These are phyloP conservation scores for Lasioglossum vierecki DNA, from an alignment of 2,888 invertebrate species.

Conservation along the genomic window DNA sequence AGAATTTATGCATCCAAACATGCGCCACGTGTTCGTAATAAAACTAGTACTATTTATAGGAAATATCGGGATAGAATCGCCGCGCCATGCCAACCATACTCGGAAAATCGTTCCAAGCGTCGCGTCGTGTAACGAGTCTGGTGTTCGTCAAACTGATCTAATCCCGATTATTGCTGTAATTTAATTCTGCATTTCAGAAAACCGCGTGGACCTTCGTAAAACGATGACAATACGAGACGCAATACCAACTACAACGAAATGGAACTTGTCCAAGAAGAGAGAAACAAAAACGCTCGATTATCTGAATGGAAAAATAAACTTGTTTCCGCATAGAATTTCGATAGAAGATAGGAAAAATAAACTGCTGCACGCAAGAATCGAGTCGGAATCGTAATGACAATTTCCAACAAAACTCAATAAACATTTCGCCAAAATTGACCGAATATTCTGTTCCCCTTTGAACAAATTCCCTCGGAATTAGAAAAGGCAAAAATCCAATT, in stretches of 20 bases:
- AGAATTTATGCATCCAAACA: constrained; percentile 61
- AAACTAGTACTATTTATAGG: constrained; percentile 67
- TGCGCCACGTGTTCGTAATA: constrained; percentile 61
- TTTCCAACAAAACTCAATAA: too few species aligned
- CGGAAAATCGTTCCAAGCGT: background rate
- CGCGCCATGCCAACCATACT: background rate
- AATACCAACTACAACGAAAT: background rate
- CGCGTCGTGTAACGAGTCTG: background rate
- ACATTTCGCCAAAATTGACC: background rate
- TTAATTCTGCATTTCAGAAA: background rate
- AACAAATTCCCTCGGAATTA: background rate
- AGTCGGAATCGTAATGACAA: background rate
- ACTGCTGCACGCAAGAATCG: background rate
- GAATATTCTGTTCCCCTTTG: background rate
- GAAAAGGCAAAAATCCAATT: background rate
- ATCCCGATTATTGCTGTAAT: background rate
- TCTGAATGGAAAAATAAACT: background rate
- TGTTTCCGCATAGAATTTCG: background rate
- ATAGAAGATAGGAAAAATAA: background rate
- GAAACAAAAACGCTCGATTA: background rate
- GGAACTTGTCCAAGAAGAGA: background rate
- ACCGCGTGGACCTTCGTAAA: background rate
- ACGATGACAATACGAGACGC: background rate
- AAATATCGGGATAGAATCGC: background rate
- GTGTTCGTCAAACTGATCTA: background rate